These are phyloP conservation scores for Melanophora roralis DNA, from an alignment of 2,888 invertebrate species.

Conservation along the genomic window DNA sequence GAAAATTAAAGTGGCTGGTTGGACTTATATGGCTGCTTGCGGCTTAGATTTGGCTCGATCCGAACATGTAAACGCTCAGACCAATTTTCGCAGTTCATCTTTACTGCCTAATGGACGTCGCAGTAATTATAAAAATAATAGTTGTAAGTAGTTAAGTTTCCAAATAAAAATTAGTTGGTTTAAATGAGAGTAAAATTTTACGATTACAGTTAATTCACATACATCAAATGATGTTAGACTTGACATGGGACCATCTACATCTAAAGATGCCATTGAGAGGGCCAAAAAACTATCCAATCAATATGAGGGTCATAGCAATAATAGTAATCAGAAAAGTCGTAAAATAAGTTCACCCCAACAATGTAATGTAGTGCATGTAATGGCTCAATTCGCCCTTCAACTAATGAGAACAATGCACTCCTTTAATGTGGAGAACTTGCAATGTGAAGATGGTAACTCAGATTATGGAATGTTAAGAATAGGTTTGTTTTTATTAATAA, in stretches of 20 bases:
- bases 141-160: slow-evolving; percentile 25
- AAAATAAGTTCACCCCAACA: slow-evolving; percentile 71
- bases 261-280: slow-evolving; percentile 26
- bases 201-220: slow-evolving; percentile 14
- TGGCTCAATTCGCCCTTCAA: slow-evolving; percentile 85
- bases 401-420: slow-evolving; percentile 83
- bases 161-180: background rate
- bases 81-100: slow-evolving; percentile 71
- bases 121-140: slow-evolving; percentile 67
- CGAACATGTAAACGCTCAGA: slow-evolving; percentile 77
- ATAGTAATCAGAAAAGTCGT: slow-evolving; percentile 60
- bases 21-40: slow-evolving; percentile 98
- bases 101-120: slow-evolving; percentile 73
- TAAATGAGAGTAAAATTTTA: background rate
- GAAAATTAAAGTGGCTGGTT: slow-evolving; percentile 97
- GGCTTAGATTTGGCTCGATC: slow-evolving; percentile 88
- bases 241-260: slow-evolving; percentile 54
- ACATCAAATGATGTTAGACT: slow-evolving; percentile 10
- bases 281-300: slow-evolving; percentile 53
- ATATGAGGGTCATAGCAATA: slow-evolving; percentile 66
- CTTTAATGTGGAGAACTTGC: slow-evolving; percentile 81
- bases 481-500: slow-evolving; percentile 61
- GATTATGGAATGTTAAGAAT: slow-evolving; percentile 75
- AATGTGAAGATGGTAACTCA: slow-evolving; percentile 75
- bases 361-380: slow-evolving; percentile 78